Conservation (phyloP, 2,797 vertebrate genomes). For the Amblyraja radiata region DNA sequence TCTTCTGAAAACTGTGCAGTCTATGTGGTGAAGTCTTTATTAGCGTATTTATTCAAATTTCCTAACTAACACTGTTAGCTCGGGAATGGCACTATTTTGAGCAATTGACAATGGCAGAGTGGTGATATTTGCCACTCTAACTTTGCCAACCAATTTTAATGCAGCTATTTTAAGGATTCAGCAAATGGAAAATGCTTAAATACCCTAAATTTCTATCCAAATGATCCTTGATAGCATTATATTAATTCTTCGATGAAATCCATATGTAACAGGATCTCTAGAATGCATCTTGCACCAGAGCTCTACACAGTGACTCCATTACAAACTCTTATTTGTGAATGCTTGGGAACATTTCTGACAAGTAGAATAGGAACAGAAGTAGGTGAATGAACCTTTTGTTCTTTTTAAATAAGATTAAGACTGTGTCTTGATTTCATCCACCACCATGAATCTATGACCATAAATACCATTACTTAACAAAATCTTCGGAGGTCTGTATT, state of each 20-base stretch:
- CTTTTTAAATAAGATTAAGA: background rate
- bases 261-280: background rate
- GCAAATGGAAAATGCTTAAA: constrained; percentile 2
- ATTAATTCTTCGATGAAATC: background rate
- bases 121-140: background rate
- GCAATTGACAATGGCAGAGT: background rate
- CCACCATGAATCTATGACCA: background rate
- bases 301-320: background rate
- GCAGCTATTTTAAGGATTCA: background rate
- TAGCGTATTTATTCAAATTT: no score
- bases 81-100: background rate
- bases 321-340: background rate
- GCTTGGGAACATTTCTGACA: background rate
- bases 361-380: background rate
- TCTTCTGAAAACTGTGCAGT: background rate
- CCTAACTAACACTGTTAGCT: background rate
- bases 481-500: background rate
- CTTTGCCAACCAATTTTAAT: background rate
- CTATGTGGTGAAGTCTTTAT: background rate
- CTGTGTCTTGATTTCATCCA: background rate
- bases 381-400: background rate
- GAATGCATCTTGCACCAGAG: background rate
- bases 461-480: background rate
- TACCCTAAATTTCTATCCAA: background rate
- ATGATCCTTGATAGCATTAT: background rate